Evolutionary conservation across 2,888 invertebrate genomes (phyloP), one percentile per base, ranked within the genome.

Genomic region (Selenia dentaria): DNA sequence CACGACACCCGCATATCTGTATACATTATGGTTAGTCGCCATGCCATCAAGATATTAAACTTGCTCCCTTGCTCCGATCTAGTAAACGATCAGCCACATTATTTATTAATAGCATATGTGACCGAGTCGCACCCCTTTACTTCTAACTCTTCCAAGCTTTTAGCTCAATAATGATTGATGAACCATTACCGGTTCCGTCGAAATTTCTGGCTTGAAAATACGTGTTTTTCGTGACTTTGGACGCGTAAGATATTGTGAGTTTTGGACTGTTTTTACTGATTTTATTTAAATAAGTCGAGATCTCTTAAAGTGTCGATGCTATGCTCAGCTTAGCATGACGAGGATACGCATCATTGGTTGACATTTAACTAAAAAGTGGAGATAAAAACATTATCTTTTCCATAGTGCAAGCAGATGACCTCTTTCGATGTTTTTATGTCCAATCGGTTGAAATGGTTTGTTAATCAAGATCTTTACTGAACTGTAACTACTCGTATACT

Each of bases 111-210:
- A 42, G 47, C 37, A 27, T 12, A 9, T 24, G 28, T 13, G 20
- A 42, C 32, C 43, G 29, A 38, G 51, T 49, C 64, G 48, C 56
- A 56, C 59, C 59, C 56, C 26, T 51, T 56, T 48, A 40, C 51
- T 37, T 69, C 67, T 67, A 64, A 66, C 64, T 62, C 62, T 6
- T 22, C 67, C 58, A 67, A 64, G 70, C 58, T 72, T 76, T 73
- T 68, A 64, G 67, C 64, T 62, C 62, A 65, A 64, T 58, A 62
- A 67, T 84, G 86, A 85, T 83, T 82, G 83, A 88, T 86, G 80
- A 68, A 51, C 64, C 62, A 64, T 70, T 70, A 74, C 80, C 80
- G 80, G 74, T 76, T 69, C 54, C 39, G 68, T 62, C 73, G 65
- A 72, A 79, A 74, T 73, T 68, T 6, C 11, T 14, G 8, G 18